A percentile compares a stretch with the other conserved stretches of the same genome.
Conservation (phyloP, 2,113 vertebrate genomes). For the Plestiodon gilberti region DNA sequence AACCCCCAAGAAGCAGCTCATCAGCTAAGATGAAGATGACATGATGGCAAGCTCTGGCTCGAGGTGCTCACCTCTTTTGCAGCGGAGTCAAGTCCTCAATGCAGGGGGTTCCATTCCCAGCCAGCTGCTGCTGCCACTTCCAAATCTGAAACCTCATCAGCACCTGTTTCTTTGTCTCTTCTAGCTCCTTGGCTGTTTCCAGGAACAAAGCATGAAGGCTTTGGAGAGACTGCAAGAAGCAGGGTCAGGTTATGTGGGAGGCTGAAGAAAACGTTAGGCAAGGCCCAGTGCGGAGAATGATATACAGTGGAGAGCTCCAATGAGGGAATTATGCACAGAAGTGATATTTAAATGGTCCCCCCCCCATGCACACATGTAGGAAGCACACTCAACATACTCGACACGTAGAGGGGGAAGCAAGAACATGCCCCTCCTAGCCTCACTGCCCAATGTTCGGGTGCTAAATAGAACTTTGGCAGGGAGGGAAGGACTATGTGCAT, state of each 20-base stretch:
- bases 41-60: neutral
- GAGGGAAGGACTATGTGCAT: no score
- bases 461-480: no score
- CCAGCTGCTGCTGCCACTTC: conserved; percentile 86
- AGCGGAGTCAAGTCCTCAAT: conserved; percentile 81
- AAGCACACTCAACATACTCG: no score
- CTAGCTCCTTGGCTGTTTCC: conserved; percentile 74
- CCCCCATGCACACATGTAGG: no score
- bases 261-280: neutral
- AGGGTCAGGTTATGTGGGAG: neutral
- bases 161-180: conserved; percentile 75
- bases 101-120: conserved; percentile 84
- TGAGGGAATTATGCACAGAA: neutral
- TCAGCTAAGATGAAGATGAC: neutral
- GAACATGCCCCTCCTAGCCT: no score
- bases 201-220: conserved; percentile 48
- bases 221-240: conserved; percentile 18
- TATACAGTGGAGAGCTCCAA: neutral
- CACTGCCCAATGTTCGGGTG: no score
- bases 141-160: conserved; percentile 81
- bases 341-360: no score
- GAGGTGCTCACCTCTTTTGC: conserved; percentile 77
- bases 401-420: no score
- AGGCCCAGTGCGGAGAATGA: neutral
- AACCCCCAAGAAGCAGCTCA: neutral